These are phyloP conservation scores for Mixornis gularis DNA, from an alignment of 2,113 vertebrate species.

Conservation along the genomic window DNA sequence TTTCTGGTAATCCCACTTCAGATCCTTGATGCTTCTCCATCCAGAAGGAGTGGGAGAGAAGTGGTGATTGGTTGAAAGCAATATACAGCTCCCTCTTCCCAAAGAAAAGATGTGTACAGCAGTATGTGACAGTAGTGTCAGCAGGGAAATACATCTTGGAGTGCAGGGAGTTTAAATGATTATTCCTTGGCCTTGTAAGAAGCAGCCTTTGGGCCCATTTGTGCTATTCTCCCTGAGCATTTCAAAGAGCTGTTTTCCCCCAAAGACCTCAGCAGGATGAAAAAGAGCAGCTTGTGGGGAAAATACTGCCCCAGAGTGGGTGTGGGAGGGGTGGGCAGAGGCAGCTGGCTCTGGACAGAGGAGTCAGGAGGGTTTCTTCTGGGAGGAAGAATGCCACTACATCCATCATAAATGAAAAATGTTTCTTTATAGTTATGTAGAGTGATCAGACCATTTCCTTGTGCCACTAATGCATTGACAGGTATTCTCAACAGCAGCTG, in stretches of 20 bases:
- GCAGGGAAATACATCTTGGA: neutral
- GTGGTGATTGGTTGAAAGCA: neutral
- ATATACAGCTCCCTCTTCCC: neutral
- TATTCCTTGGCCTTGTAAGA: neutral
- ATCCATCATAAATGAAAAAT: neutral
- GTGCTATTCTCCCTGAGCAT: neutral
- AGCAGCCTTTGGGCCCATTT: neutral
- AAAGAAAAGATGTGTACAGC: neutral
- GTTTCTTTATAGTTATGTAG: neutral
- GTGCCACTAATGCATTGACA: rapidly evolving
- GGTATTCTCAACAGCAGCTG: neutral
- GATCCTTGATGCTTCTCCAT: neutral
- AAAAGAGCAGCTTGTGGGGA: neutral
- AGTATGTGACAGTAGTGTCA: neutral
- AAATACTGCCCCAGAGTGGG: neutral
- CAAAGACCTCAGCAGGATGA: neutral
- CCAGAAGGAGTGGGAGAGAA: neutral
- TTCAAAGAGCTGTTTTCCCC: neutral
- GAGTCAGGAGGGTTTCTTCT: neutral
- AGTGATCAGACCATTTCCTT: neutral
- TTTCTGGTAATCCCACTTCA: neutral
- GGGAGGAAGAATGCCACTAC: neutral
- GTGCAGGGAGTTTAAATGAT: neutral
- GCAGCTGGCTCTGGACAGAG: constrained; percentile 40
- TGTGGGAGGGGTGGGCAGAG: neutral